Percentiles rank a stretch among this genome's conserved stretches.
Conservation (phyloP, 2,888 invertebrate species). For the Conistra vaccinii region DNA sequence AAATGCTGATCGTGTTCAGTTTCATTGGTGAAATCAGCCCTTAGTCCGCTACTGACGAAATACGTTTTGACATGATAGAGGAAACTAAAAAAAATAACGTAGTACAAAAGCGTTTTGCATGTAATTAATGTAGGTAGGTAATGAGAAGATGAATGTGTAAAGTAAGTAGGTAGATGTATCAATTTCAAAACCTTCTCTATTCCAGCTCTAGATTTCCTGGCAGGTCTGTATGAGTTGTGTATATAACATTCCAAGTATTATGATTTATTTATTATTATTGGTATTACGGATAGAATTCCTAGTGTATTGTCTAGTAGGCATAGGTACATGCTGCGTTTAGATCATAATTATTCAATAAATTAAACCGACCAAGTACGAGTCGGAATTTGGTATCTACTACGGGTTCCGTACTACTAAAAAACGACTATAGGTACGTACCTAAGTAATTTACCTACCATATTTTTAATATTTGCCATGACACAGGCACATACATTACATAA, state of each 20-base stretch:
- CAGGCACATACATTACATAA: neutral
- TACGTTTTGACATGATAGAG: neutral
- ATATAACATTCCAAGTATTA: neutral
- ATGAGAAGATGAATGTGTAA: neutral
- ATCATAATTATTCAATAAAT: neutral
- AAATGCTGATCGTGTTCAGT: too few species aligned
- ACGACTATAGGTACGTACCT: neutral
- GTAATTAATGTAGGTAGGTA: neutral
- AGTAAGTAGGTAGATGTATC: neutral
- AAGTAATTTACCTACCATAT: neutral
- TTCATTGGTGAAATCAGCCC: too few species aligned
- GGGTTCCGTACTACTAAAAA: neutral
- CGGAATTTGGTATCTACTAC: neutral
- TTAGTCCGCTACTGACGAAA: neutral
- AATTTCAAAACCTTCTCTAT: neutral
- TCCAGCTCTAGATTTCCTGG: neutral
- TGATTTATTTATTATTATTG: constrained; percentile 20
- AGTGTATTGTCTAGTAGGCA: constrained; percentile 18
- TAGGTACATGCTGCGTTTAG: neutral
- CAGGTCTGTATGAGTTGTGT: neutral
- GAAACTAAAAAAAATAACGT: neutral
- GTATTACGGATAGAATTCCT: neutral
- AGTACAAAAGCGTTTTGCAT: neutral
- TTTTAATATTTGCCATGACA: neutral
- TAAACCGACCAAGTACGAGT: neutral